phyloP scores from a whole-genome alignment of 2,797 vertebrate species.

The Catamblyrhynchus diadema region DNA sequence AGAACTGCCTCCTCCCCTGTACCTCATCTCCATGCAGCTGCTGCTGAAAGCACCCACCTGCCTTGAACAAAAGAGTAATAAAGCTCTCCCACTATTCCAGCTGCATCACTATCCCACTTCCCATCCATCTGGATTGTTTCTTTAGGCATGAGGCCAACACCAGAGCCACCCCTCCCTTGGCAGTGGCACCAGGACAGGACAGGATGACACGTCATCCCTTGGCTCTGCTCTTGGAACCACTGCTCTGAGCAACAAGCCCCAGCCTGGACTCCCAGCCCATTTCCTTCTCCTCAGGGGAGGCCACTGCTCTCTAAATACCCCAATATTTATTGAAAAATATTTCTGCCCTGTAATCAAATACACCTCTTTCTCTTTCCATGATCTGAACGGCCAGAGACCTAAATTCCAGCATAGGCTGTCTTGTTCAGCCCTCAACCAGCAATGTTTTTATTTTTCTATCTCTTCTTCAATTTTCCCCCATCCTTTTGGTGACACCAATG shows the following conservation, averaged over 20 bases:
- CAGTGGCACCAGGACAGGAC: background rate
- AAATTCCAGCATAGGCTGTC: background rate
- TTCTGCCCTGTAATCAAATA: background rate
- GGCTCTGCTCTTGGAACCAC: rapidly evolving
- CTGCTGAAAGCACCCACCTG: background rate
- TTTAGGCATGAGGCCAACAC: background rate
- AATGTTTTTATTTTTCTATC: background rate
- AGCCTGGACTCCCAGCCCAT: background rate
- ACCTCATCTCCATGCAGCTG: rapidly evolving
- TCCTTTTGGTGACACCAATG: background rate
- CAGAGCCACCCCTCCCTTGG: background rate
- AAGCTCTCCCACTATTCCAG: background rate
- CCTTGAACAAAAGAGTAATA: background rate
- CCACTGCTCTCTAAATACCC: background rate
- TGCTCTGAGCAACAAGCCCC: background rate
- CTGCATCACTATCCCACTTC: background rate
- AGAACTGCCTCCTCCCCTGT: background rate
- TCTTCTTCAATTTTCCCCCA: background rate
- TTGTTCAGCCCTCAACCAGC: background rate
- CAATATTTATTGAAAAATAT: background rate
- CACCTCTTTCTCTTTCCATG: background rate
- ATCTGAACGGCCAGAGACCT: background rate
- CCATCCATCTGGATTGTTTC: background rate
- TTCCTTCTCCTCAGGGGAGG: background rate
- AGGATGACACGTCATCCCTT: background rate